Percentiles rank a stretch among this genome's conserved stretches.
These are phyloP conservation scores for Anarhynchus alexandrinus DNA, from an alignment of 2,113 vertebrate species.

Conservation along the genomic window DNA sequence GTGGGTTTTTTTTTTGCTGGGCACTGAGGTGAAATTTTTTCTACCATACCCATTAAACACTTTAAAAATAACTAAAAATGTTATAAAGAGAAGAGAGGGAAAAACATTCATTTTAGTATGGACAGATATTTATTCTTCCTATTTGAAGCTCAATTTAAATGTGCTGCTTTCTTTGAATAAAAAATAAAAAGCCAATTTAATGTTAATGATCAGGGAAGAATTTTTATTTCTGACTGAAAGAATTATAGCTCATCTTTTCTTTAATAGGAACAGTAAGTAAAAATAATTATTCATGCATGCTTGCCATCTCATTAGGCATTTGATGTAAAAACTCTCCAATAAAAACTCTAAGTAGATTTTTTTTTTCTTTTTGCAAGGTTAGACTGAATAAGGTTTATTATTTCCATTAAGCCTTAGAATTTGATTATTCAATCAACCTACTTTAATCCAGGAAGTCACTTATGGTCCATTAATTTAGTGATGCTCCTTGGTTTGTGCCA, in stretches of 20 bases:
- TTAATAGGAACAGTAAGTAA: slow-evolving; percentile 67
- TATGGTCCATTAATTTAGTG: slow-evolving; percentile 59
- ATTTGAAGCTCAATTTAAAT: slow-evolving; percentile 15
- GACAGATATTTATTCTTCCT: background rate
- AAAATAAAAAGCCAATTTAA: slow-evolving; percentile 62
- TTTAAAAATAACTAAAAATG: background rate
- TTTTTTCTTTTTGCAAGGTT: slow-evolving; percentile 13
- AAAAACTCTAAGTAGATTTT: slow-evolving; percentile 30
- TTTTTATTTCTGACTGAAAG: slow-evolving; percentile 56
- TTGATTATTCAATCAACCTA: slow-evolving; percentile 71
- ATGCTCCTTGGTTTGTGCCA: slow-evolving; percentile 38
- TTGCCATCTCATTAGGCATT: slow-evolving; percentile 69
- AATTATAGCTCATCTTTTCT: slow-evolving; percentile 55
- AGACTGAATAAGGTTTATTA: slow-evolving; percentile 57
- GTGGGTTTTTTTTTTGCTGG: background rate
- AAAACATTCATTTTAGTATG: background rate
- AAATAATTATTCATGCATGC: slow-evolving; percentile 69
- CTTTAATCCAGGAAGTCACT: slow-evolving; percentile 55
- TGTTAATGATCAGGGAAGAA: slow-evolving; percentile 32
- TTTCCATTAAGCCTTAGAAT: slow-evolving; percentile 64
- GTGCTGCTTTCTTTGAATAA: slow-evolving; percentile 1
- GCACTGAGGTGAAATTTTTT: background rate
- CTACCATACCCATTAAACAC: background rate
- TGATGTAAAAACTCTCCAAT: slow-evolving; percentile 51
- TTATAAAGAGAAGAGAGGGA: background rate